A percentile compares a stretch with the other conserved stretches of the same genome.
phyloP scores from a whole-genome alignment of 2,113 vertebrate genomes.

The Neolamprologus variostigma region DNA sequence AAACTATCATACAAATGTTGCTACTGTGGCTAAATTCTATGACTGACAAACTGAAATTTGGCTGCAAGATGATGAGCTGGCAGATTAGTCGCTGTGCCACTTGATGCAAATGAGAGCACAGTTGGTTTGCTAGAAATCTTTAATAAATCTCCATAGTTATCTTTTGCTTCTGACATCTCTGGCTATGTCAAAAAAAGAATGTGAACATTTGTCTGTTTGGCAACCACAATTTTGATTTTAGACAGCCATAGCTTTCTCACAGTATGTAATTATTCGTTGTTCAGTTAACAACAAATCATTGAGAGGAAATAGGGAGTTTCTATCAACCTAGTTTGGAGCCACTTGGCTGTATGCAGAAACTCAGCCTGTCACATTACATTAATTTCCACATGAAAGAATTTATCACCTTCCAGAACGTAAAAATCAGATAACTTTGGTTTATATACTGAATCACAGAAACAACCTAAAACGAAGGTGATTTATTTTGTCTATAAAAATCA shows the following conservation, averaged over 20 bases:
- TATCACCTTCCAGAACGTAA: not conserved
- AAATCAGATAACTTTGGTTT: not conserved
- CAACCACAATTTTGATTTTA: not conserved
- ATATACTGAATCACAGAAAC: not conserved
- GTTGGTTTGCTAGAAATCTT: not conserved
- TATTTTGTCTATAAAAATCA: not conserved
- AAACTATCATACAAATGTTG: not conserved
- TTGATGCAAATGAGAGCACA: conserved; percentile 6
- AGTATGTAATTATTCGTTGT: not conserved
- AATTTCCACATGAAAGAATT: not conserved
- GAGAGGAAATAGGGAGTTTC: not conserved
- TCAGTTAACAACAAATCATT: not conserved
- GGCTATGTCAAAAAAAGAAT: not conserved
- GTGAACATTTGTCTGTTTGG: not conserved
- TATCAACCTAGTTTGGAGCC: not conserved
- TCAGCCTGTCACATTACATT: not conserved
- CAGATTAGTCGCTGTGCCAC: not conserved
- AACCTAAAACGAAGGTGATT: not conserved
- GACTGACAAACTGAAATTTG: not conserved
- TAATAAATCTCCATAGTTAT: not conserved
- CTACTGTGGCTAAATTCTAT: not conserved
- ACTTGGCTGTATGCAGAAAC: not conserved
- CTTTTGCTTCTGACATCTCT: not conserved
- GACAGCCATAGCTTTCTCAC: not conserved
- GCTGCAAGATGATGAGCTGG: conserved; percentile 6